These are phyloP conservation scores for Dasyornis broadbenti DNA, from an alignment of 2,113 vertebrate species.

Conservation along the genomic window DNA sequence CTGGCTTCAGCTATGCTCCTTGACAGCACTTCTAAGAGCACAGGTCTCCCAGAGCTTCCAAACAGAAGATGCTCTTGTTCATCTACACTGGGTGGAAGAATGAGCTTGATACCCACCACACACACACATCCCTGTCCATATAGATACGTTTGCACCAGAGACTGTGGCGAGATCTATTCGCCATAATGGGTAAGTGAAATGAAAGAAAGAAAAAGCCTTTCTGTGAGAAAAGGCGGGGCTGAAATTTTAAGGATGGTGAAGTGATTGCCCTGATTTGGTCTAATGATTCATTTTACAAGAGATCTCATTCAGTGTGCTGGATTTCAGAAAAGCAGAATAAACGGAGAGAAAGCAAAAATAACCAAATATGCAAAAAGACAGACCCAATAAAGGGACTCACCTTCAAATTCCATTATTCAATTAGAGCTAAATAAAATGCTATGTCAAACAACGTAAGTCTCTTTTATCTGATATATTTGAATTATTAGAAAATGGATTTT, in stretches of 20 bases:
- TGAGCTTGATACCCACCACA: neutral
- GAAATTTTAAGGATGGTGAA: neutral
- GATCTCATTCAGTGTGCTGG: neutral
- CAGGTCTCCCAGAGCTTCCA: neutral
- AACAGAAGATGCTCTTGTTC: neutral
- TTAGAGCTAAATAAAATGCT: neutral
- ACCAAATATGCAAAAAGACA: neutral
- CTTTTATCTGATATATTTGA: neutral
- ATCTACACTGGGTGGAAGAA: neutral
- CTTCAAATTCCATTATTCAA: neutral
- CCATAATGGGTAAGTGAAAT: neutral
- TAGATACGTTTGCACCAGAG: accelerated
- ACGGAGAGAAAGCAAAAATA: neutral
- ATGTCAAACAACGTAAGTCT: neutral
- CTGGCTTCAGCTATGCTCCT: neutral
- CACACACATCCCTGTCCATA: accelerated
- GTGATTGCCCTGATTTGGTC: neutral
- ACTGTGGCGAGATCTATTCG: neutral
- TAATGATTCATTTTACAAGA: neutral
- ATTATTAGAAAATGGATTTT: neutral
- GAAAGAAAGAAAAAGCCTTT: neutral
- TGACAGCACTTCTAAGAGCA: neutral
- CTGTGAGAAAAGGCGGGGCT: neutral
- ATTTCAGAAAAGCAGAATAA: neutral
- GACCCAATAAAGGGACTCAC: neutral